A percentile compares a stretch with the other conserved stretches of the same genome.
phyloP scores from a whole-genome alignment of 2,113 vertebrate species.

The Gobiocypris rarus region DNA sequence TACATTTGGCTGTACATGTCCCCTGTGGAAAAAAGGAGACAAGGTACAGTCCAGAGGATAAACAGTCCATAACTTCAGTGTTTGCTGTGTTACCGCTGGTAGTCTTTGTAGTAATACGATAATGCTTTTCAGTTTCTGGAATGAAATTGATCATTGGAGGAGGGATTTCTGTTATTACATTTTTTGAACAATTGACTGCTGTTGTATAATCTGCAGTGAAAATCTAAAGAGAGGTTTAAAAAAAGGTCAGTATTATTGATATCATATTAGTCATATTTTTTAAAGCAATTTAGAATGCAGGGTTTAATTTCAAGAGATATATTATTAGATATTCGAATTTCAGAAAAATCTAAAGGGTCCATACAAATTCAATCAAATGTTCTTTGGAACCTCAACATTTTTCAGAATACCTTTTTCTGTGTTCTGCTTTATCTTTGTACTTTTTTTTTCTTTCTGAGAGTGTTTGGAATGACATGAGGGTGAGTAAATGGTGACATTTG shows the following conservation, averaged over 20 bases:
- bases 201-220: background rate
- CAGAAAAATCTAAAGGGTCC: too few species aligned
- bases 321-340: too few species aligned
- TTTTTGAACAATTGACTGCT: background rate
- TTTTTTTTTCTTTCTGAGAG: too few species aligned
- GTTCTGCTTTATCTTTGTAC: too few species aligned
- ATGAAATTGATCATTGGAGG: background rate
- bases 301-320: background rate
- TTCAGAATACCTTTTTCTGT: too few species aligned
- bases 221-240: background rate
- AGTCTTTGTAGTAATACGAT: background rate
- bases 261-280: background rate
- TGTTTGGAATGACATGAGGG: too few species aligned
- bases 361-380: too few species aligned
- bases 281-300: background rate
- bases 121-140: constrained; percentile 19
- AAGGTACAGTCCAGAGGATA: constrained; percentile 32
- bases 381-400: too few species aligned
- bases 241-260: background rate
- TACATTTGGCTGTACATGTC: constrained; percentile 60
- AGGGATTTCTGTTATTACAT: background rate
- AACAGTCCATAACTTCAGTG: constrained; percentile 1
- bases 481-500: too few species aligned
- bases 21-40: background rate
- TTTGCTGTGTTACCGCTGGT: background rate